Conservation (phyloP, 2,113 vertebrate species). For the Gadus macrocephalus region DNA sequence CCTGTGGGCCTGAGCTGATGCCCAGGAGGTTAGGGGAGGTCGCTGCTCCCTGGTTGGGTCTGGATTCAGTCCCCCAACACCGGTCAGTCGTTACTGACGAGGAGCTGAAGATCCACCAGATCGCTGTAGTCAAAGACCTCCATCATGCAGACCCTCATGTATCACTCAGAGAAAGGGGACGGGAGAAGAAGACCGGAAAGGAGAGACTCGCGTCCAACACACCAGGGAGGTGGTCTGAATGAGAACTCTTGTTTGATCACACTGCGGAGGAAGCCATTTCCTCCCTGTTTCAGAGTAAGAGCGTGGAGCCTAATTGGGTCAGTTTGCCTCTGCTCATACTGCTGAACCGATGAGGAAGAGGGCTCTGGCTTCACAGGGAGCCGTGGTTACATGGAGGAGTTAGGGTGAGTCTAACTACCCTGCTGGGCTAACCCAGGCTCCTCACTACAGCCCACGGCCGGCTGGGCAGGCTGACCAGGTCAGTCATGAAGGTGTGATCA, state of each 20-base stretch:
- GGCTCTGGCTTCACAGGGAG: slow-evolving; percentile 6
- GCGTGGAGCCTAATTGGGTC: slow-evolving; percentile 53
- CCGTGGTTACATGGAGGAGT: not conserved
- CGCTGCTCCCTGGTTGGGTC: too few species aligned
- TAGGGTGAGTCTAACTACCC: slow-evolving; percentile 2
- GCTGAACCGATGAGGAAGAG: slow-evolving; percentile 36
- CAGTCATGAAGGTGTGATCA: not conserved
- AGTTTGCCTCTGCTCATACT: slow-evolving; percentile 40
- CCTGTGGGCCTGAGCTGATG: too few species aligned
- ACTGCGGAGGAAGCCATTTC: slow-evolving; percentile 47
- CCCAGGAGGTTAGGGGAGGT: too few species aligned
- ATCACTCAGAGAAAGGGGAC: slow-evolving; percentile 21
- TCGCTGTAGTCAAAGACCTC: too few species aligned
- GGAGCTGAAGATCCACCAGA: too few species aligned
- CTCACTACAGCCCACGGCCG: not conserved
- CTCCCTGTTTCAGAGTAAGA: slow-evolving; percentile 39
- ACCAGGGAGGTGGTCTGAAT: slow-evolving; percentile 51
- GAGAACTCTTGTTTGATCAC: slow-evolving; percentile 54
- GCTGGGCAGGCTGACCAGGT: not conserved
- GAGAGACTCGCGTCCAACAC: slow-evolving; percentile 27
- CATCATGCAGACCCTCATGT: too few species aligned
- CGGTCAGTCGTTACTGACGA: too few species aligned
- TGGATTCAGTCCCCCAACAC: too few species aligned
- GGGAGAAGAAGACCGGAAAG: slow-evolving; percentile 15
- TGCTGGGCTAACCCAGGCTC: not conserved